Evolutionary conservation across 2,888 invertebrate genomes (phyloP).

Genomic region (Cataglyphis altisquamis): DNA sequence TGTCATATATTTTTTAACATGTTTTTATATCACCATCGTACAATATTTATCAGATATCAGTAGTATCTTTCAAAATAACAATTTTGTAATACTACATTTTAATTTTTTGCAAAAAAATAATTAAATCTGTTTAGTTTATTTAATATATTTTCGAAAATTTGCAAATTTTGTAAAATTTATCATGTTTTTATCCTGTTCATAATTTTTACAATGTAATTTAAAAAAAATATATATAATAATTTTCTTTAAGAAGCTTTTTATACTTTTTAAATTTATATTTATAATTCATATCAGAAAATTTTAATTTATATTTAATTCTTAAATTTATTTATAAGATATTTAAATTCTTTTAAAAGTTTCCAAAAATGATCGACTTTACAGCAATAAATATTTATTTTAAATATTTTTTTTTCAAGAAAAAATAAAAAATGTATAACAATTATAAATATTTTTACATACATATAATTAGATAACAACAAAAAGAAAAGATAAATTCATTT

Average conservation of each 20-base stretch:
- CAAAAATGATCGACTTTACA: not conserved
- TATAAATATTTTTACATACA: not conserved
- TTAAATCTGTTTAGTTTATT: not conserved
- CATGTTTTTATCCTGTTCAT: not conserved
- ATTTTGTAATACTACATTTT: not conserved
- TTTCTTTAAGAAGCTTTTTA: no score
- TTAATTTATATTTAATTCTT: not conserved
- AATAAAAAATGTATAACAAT: not conserved
- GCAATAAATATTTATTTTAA: not conserved
- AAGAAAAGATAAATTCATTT: not conserved
- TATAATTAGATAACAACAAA: not conserved
- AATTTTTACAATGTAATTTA: not conserved
- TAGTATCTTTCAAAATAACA: not conserved
- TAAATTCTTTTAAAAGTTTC: not conserved
- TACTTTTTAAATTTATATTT: constrained; percentile 1
- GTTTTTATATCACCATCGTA: not conserved
- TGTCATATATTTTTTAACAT: constrained; percentile 3
- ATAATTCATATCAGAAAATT: not conserved
- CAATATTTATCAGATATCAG: not conserved
- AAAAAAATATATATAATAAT: not conserved
- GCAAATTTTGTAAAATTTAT: not conserved
- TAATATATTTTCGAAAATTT: not conserved
- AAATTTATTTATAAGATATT: not conserved
- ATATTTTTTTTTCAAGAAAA: not conserved
- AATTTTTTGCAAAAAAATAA: not conserved